Percentiles rank a stretch among this genome's conserved stretches.
Conservation (phyloP, 2,888 invertebrate species). For the Nomada ruficornis region DNA sequence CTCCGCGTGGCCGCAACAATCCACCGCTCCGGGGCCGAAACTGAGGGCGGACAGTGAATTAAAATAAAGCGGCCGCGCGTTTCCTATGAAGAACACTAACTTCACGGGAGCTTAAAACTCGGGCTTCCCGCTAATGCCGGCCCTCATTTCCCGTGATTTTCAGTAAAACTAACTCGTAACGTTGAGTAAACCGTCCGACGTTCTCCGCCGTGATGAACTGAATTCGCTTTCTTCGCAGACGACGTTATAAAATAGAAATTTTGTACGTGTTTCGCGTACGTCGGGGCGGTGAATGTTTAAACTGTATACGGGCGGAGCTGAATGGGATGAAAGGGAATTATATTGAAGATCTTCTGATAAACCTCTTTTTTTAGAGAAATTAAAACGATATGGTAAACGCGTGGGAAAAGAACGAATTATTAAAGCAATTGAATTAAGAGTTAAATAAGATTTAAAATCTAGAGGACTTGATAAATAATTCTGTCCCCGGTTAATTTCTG, state of each 20-base stretch:
- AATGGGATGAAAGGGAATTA: no score
- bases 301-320: neutral
- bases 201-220: neutral
- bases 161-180: constrained; percentile 17
- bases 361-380: neutral
- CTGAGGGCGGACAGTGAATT: constrained; percentile 42
- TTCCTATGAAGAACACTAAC: constrained; percentile 56
- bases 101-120: constrained; percentile 44
- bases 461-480: no score
- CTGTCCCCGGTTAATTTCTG: neutral
- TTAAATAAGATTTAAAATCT: neutral
- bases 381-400: neutral
- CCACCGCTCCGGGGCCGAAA: neutral
- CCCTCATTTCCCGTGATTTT: constrained; percentile 31
- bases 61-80: constrained; percentile 52
- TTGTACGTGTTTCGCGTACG: neutral
- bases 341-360: neutral
- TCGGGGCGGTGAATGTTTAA: neutral
- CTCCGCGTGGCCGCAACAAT: constrained; percentile 10
- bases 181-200: constrained; percentile 8
- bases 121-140: constrained; percentile 35
- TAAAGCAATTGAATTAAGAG: neutral
- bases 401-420: neutral
- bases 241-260: neutral
- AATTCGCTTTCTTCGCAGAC: neutral